Base-by-base conservation (phyloP, 2,113 vertebrate genomes). In the Cinclus mexicanus region DNA sequence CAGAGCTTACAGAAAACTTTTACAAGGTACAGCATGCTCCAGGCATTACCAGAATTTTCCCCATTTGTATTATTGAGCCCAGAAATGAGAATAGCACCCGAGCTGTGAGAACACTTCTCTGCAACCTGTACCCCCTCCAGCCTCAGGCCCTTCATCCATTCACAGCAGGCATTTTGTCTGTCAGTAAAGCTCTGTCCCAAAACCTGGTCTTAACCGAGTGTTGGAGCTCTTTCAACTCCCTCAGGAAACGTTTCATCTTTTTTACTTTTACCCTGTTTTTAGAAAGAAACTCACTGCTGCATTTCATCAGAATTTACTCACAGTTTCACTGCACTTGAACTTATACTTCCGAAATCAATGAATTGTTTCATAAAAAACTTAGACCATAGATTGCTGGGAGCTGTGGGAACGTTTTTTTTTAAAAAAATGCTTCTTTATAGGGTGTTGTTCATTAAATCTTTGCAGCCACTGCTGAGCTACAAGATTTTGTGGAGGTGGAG, bases 21-120 rank as follows among this genome's bases (percentile, higher is more conserved):
- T 5, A 28, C 49, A n/a, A 13, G 11, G 31, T 16, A 5, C 29
- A 67, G 19, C 0, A 1, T 14, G 3, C 41, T 61, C 5, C 0
- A 1, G 33, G 21, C 2, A 0, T 18, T 29, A 14, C 15, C 28
- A 63, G 35, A 68, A 50, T 46, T 35, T 23, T 26, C 19, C 15
- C 31, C 26, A 3, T 42, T 64, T n/a, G 3, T 3, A 8, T 3
- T n/a, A 14, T 2, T 61, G 33, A 60, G 39, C 7, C 14, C 53
- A 42, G 52, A 70, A 31, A 13, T 33, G 41, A 42, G 35, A 63
- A 14, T 2, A 24, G 56, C 74, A 63, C 29, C 23, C 0, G 20
- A 63, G 56, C 41, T 69, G 29, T 56, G 63, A 61, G 71, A 55
- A 55, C 15, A 24, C 12, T 42, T 55, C 55, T 33, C 55, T 69